phyloP scores from a whole-genome alignment of 64 coral and sea anemone genomes.

The Catalaphyllia jardinei region DNA sequence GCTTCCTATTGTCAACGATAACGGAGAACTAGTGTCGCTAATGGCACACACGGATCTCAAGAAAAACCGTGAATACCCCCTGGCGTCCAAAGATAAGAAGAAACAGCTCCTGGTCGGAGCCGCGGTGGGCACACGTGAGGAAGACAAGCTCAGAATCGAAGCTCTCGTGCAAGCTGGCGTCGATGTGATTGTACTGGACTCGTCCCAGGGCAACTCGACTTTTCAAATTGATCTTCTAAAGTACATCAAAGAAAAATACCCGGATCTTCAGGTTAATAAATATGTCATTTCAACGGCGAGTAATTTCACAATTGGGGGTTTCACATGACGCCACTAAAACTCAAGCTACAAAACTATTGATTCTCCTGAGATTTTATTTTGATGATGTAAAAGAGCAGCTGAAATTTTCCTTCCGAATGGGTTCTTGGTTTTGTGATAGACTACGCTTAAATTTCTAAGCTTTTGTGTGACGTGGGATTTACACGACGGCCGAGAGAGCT shows the following conservation, averaged over 20 bases:
- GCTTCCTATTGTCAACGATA: constrained; percentile 85
- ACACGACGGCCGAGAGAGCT: too few relatives aligned
- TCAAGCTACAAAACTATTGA: too few relatives aligned
- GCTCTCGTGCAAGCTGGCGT: constrained; percentile 85
- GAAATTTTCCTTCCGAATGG: too few relatives aligned
- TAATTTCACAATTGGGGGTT: too few relatives aligned
- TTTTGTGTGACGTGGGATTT: too few relatives aligned
- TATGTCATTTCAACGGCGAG: neutral
- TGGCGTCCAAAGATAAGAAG: constrained; percentile 85
- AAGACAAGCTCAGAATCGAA: constrained; percentile 75
- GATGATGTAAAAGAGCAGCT: too few relatives aligned
- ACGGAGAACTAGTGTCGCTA: constrained; percentile 64
- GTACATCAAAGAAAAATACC: constrained; percentile 64
- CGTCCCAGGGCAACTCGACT: constrained; percentile 89
- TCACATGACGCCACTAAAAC: too few relatives aligned
- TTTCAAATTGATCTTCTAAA: constrained; percentile 83
- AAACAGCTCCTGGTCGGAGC: constrained; percentile 85
- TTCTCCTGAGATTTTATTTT: too few relatives aligned
- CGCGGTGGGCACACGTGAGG: constrained; percentile 71
- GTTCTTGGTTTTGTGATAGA: too few relatives aligned
- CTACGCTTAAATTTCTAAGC: too few relatives aligned
- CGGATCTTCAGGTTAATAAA: constrained; percentile 65
- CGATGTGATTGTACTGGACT: constrained; percentile 82
- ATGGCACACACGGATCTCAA: constrained; percentile 81
- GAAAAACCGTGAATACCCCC: constrained; percentile 86